Conservation (phyloP, 1,140 invertebrate species). For the Latrodectus geometricus region DNA sequence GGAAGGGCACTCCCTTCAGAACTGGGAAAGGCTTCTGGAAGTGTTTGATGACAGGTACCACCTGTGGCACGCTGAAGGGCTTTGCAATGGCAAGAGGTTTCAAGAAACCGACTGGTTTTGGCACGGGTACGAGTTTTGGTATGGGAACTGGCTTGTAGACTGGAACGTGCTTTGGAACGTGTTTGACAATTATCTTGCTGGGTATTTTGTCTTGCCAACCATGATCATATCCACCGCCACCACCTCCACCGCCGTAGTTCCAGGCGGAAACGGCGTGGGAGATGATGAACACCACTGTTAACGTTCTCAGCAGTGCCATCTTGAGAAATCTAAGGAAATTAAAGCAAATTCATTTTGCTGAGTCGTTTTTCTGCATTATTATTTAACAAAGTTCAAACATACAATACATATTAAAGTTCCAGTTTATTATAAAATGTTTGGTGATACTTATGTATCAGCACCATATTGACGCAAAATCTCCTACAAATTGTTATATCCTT, state of each 20-base stretch:
- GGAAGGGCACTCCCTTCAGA: constrained; percentile 54
- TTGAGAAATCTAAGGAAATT: no score
- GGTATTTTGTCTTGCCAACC: constrained; percentile 56
- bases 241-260: constrained; percentile 63
- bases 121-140: constrained; percentile 45
- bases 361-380: no score
- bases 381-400: no score
- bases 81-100: constrained; percentile 60
- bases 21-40: constrained; percentile 60
- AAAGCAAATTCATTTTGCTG: no score
- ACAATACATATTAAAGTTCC: no score
- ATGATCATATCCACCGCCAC: constrained; percentile 62
- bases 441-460: no score
- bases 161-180: constrained; percentile 51
- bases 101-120: constrained; percentile 45
- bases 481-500: no score
- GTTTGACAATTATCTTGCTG: constrained; percentile 52
- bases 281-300: constrained; percentile 25
- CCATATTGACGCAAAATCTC: no score
- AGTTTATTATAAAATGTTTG: no score
- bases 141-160: constrained; percentile 48
- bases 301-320: not conserved
- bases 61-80: constrained; percentile 51
- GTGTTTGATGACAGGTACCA: constrained; percentile 62
- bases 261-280: constrained; percentile 12